Base-by-base conservation (phyloP, 2,888 invertebrate species). In the Carabus problematicus region DNA sequence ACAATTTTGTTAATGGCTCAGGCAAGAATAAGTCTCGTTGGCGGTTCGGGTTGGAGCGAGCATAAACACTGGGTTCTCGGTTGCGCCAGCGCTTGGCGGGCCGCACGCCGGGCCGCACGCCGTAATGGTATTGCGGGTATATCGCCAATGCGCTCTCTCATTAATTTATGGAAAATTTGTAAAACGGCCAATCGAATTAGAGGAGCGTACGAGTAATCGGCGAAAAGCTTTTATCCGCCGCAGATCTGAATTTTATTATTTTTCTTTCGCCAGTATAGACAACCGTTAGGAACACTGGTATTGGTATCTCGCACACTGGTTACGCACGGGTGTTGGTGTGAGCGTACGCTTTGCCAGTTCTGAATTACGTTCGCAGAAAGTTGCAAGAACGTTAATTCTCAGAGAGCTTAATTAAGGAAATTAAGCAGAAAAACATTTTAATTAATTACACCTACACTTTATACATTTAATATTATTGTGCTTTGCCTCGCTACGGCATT, bases 141-240 rank as follows among this genome's bases (percentile, higher is more conserved):
- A 68, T 60, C 43, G 60, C 43, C 45, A 18, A 62, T n/a, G n/a
- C 43, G 59, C 16, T 56, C 18, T 61, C 55, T 69, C 69, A 69
- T 69, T 69, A 69, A 69, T 69, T 62, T 69, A 69, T 69, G 69
- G 69, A 69, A 69, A 69, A 69, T 69, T 69, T 69, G 40, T 69
- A 61, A 69, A 69, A 69, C 56, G 56, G 69, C 12, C 69, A 69
- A 69, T 69, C 62, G 69, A 69, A 69, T 69, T 61, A 69, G 62
- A 16, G 16, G 40, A n/a, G 54, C 61, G 61, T 9, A 45, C 56
- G 58, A 66, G 66, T 66, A 66, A 66, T 67, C 61, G 68, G 42
- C 54, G 43, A 45, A 68, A 66, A 66, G 66, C 66, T 66, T 66
- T 66, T 66, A 66, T 66, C 66, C 40, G 11, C 63, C n/a, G 43